A percentile compares a stretch with the other conserved stretches of the same genome.
Evolutionary conservation across 2,888 invertebrate species (phyloP).

Genomic region (Criorhina ranunculi): DNA sequence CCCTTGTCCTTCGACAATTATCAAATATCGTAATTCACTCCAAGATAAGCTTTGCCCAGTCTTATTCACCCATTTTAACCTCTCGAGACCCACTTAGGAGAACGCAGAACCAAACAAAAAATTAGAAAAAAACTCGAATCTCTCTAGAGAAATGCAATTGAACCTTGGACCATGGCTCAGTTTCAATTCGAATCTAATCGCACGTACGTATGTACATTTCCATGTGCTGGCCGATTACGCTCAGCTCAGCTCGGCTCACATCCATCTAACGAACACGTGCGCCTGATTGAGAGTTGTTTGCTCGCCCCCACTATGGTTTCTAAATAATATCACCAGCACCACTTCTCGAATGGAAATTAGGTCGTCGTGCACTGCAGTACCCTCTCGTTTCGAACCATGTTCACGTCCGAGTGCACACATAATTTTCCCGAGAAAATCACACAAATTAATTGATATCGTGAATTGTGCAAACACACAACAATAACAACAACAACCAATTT

Average conservation of each 20-base stretch:
- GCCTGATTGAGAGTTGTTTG: conserved; percentile 28
- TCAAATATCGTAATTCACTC: conserved; percentile 67
- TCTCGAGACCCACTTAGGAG: conserved; percentile 13
- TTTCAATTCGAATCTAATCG: conserved; percentile 67
- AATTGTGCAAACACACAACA: conserved; percentile 60
- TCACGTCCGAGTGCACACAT: conserved; percentile 71
- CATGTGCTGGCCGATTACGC: conserved; percentile 53
- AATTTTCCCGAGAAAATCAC: conserved; percentile 68
- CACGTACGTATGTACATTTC: conserved; percentile 52
- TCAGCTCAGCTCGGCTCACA: conserved; percentile 9
- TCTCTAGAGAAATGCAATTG: conserved; percentile 38
- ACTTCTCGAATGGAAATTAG: conserved; percentile 66
- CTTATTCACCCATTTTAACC: conserved; percentile 5
- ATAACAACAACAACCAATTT: conserved; percentile 14
- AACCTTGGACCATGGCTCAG: conserved; percentile 71
- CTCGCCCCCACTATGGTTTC: conserved; percentile 37
- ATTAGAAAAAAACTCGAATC: neutral
- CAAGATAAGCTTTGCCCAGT: conserved; percentile 48
- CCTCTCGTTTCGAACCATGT: conserved; percentile 53
- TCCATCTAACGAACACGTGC: conserved; percentile 69
- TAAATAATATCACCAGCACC: conserved; percentile 50
- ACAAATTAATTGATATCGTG: conserved; percentile 76
- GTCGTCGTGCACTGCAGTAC: conserved; percentile 41
- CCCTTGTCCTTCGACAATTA: conserved; percentile 58
- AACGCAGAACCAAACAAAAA: neutral